These are phyloP conservation scores for Hecatera dysodea DNA, from an alignment of 2,888 invertebrate species.

Conservation along the genomic window DNA sequence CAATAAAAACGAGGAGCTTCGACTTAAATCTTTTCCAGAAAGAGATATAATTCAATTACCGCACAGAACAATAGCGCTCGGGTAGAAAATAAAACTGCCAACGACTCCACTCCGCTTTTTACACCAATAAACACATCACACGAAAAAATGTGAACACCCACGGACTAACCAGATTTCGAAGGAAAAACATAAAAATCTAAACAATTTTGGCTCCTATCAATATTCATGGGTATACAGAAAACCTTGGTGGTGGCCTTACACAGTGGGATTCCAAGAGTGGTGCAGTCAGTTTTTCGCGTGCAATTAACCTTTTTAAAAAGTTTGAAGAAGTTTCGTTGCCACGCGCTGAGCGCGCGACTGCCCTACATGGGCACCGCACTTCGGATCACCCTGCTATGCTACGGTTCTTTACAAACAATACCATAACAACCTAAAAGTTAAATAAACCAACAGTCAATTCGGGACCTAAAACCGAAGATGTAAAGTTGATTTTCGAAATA, in stretches of 20 bases:
- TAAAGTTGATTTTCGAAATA: constrained; percentile 44
- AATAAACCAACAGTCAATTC: constrained; percentile 34
- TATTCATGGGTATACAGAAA: constrained; percentile 84
- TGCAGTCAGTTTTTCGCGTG: constrained; percentile 80
- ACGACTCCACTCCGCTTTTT: constrained; percentile 54
- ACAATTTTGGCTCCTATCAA: constrained; percentile 80
- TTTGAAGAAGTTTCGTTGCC: constrained; percentile 78
- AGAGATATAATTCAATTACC: constrained; percentile 65
- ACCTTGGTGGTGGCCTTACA: constrained; percentile 83
- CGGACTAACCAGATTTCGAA: constrained; percentile 69
- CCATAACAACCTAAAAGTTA: constrained; percentile 54
- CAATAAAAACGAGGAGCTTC: constrained; percentile 36
- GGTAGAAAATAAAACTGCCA: constrained; percentile 55
- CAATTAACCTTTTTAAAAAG: constrained; percentile 84
- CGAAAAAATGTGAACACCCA: constrained; percentile 78
- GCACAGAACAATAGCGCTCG: constrained; percentile 60
- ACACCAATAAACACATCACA: constrained; percentile 65
- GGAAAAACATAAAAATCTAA: constrained; percentile 78
- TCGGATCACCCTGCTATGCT: constrained; percentile 62
- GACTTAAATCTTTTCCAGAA: constrained; percentile 60
- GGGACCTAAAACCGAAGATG: constrained; percentile 24
- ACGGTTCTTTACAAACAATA: constrained; percentile 42
- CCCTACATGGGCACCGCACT: constrained; percentile 76
- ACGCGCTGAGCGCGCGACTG: constrained; percentile 84
- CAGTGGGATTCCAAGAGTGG: constrained; percentile 78